These are phyloP conservation scores for Morone chrysops DNA, from an alignment of 2,113 vertebrate genomes.

Conservation along the genomic window DNA sequence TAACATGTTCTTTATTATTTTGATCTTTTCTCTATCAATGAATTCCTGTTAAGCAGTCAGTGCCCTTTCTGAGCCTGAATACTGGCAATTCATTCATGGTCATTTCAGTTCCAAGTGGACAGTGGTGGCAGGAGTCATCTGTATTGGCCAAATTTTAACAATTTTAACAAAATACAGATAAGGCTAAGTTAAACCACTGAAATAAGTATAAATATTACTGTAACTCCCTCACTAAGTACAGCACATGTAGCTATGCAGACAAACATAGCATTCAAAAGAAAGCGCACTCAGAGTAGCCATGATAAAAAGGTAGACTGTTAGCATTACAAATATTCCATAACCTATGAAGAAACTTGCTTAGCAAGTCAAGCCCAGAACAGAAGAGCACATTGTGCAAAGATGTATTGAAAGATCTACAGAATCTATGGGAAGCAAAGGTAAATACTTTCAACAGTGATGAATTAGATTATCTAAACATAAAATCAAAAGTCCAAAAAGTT, in stretches of 20 bases:
- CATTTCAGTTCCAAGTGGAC: background rate
- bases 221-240: background rate
- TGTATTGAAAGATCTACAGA: background rate
- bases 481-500: too few species aligned
- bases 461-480: background rate
- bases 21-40: background rate
- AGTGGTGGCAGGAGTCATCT: background rate
- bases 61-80: too few species aligned
- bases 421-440: background rate
- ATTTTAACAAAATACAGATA: background rate
- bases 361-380: background rate
- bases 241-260: background rate
- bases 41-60: background rate
- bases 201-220: background rate
- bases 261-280: slow-evolving; percentile 2
- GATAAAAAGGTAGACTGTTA: background rate
- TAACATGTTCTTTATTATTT: background rate
- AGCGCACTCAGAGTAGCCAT: background rate
- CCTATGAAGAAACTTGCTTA: background rate
- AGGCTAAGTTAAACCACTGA: background rate
- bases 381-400: background rate
- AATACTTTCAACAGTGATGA: background rate
- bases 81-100: too few species aligned
- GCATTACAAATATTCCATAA: background rate
- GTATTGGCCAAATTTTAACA: too few species aligned